Evolutionary conservation across 2,797 vertebrate species (phyloP).

Genomic region (Bovichtus variegatus): DNA sequence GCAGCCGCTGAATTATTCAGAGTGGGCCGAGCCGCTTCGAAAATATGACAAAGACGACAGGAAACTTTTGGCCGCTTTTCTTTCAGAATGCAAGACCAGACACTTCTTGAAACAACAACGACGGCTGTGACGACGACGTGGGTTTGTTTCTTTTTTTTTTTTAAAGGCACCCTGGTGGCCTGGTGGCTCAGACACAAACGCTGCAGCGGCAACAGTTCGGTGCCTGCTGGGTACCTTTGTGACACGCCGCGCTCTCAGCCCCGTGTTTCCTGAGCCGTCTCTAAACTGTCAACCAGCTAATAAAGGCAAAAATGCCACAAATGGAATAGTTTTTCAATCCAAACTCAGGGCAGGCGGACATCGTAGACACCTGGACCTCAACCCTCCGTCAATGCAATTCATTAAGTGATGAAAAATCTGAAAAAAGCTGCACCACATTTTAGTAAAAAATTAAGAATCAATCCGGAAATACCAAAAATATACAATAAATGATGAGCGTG

Average conservation of each 20-base stretch:
- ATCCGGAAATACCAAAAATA: too few relatives aligned
- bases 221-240: background rate
- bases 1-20: slow-evolving; percentile 76
- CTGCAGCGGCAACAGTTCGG: background rate
- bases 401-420: background rate
- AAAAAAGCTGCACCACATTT: background rate
- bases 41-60: slow-evolving; percentile 60
- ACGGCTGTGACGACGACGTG: background rate
- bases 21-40: slow-evolving; percentile 30
- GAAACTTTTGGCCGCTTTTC: slow-evolving; percentile 56
- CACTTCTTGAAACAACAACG: slow-evolving; percentile 26
- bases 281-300: background rate
- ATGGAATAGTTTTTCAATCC: background rate
- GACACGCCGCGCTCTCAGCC: background rate
- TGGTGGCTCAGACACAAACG: background rate
- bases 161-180: slow-evolving; percentile 8
- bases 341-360: background rate
- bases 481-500: too few relatives aligned
- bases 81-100: slow-evolving; percentile 27
- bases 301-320: too few relatives aligned
- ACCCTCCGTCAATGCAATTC: background rate
- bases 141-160: slow-evolving; percentile 22
- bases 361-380: background rate
- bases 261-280: background rate
- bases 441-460: too few relatives aligned